A percentile compares a stretch with the other conserved stretches of the same genome.
Conservation (phyloP, 2,888 invertebrate species). For the Rhaphigaster nebulosa region DNA sequence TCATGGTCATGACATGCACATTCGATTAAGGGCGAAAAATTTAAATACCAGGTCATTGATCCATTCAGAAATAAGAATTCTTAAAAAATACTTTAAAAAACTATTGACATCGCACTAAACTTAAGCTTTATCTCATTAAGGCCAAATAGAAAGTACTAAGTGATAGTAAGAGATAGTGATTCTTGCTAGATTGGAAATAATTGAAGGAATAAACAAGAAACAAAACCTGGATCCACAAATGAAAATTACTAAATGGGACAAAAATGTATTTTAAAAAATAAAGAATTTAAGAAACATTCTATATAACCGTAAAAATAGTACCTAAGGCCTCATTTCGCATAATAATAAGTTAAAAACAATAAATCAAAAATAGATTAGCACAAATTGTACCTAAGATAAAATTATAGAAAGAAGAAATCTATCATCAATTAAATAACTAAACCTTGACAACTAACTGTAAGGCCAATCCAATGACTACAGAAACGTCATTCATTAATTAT, state of each 20-base stretch:
- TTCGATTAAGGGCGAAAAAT: not conserved
- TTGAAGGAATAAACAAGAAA: not conserved
- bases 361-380: not conserved
- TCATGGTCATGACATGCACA: slow-evolving; percentile 41
- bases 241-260: not conserved
- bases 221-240: not conserved
- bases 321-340: not conserved
- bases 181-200: not conserved
- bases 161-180: too few relatives aligned
- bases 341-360: not conserved
- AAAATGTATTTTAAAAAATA: too few relatives aligned
- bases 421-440: not conserved
- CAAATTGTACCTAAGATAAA: not conserved
- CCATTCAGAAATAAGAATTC: not conserved
- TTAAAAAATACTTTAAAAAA: not conserved
- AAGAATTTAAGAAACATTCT: not conserved
- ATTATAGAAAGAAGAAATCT: not conserved
- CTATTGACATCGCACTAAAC: not conserved
- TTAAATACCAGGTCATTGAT: not conserved
- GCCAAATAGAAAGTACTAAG: not conserved
- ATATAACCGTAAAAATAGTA: not conserved
- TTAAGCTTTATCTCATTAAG: not conserved
- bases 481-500: slow-evolving; percentile 35
- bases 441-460: slow-evolving; percentile 31
- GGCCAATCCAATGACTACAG: slow-evolving; percentile 10